phyloP scores from a whole-genome alignment of 2,888 invertebrate genomes.

The Eupeodes luniger region DNA sequence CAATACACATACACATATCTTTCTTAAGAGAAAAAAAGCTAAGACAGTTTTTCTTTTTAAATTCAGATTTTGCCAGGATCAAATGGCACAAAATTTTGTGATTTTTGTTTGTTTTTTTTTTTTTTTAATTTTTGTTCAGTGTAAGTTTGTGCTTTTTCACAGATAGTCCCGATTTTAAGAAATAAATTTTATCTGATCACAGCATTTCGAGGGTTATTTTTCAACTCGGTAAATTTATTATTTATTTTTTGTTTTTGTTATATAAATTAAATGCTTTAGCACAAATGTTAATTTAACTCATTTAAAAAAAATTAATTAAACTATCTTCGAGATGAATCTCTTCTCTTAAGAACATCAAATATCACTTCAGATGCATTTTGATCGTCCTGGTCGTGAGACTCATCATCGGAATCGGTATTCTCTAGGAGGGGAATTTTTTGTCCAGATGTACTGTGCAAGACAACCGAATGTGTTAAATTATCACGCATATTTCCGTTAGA shows the following conservation, averaged over 20 bases:
- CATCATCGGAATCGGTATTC: slow-evolving; percentile 83
- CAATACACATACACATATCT: background rate
- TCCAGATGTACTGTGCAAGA: slow-evolving; percentile 78
- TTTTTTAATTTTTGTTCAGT: background rate
- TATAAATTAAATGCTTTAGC: slow-evolving; percentile 21
- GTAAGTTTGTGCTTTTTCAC: slow-evolving; percentile 56
- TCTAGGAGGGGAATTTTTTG: slow-evolving; percentile 82
- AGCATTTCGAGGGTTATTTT: slow-evolving; percentile 58
- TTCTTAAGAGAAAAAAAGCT: background rate
- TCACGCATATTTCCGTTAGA: slow-evolving; percentile 77
- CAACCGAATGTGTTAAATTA: slow-evolving; percentile 52
- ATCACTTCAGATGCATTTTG: slow-evolving; percentile 85
- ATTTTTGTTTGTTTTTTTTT: background rate
- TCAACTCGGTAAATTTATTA: slow-evolving; percentile 13
- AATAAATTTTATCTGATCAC: slow-evolving; percentile 61
- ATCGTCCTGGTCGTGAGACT: slow-evolving; percentile 83
- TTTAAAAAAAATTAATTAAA: slow-evolving; percentile 28
- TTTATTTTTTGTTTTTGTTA: slow-evolving; percentile 1
- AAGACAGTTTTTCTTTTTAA: background rate
- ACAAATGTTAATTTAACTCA: background rate
- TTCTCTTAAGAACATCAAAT: slow-evolving; percentile 86
- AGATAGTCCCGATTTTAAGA: slow-evolving; percentile 14
- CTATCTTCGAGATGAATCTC: slow-evolving; percentile 82
- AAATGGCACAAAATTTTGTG: slow-evolving; percentile 18
- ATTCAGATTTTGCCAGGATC: slow-evolving; percentile 26